Evolutionary conservation across 2,888 invertebrate species (phyloP), one percentile per base, ranked within the genome.

Genomic region (Eupithecia subumbrata): DNA sequence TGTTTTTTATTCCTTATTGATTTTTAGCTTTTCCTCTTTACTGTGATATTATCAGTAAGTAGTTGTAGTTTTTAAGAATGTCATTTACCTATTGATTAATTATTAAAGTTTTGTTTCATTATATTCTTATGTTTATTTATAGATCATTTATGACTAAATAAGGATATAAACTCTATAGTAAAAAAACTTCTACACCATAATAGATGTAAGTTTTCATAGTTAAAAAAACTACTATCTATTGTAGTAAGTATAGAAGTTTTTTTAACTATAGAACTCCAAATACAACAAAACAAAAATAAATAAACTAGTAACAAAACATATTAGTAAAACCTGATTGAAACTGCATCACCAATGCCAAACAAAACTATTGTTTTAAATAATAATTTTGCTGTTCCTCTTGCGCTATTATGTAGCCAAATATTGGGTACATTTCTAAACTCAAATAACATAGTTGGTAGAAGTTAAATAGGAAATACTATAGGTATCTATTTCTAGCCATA

Each of bases 401-500:
- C 2, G 2, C 30, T 63, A 63, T 16, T 30, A 14, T 12, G 30
- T 34, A 34, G 34, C 9, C 9, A 64, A 64, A 34, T 34, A 64
- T 34, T 64, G 18, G 16, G 34, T 30, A 64, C 18, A 64, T 64
- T 64, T 34, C 8, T 30, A 18, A 16, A 34, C 34, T 64, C 34
- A 64, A 64, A 34, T 34, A 22, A 64, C 18, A 64, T 18, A 64
- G 64, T 34, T 64, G 60, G 16, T 30, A 63, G 16, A 63, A 14
- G 64, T 64, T 64, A 16, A 8, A 34, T 34, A 34, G 14, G 12
- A 34, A 75, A 18, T 45, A 69, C 2, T 30, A 30, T 30, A 30
- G 30, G 30, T 60, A 45, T 43, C 5, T 14, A 76, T n/a, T 9
- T 63, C 76, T 95, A 97, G 78, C 98, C 98, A 87, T 98, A 98